Base-by-base conservation (phyloP, 2,113 vertebrate genomes). In the Litocranius walleri region DNA sequence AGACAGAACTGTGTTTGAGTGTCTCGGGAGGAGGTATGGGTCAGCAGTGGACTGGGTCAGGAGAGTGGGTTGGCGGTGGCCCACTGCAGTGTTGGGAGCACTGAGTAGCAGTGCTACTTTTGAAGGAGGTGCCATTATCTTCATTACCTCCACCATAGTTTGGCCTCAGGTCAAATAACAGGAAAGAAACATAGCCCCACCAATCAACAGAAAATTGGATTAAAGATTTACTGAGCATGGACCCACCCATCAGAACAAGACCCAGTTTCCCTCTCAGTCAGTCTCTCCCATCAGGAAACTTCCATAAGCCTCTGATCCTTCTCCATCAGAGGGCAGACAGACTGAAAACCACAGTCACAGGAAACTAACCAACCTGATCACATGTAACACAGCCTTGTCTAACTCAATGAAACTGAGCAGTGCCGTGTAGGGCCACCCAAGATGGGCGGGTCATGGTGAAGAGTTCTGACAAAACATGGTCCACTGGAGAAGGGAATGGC, bases 1-100 rank as follows among this genome's bases (percentile, higher is more conserved):
- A 71, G 67, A 71, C n/a, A 71, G 67, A 71, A 71, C 17, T 12
- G 67, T 36, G 64, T 36, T 11, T 71, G n/a, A 40, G 67, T 40
- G n/a, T 71, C 19, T 71, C 17, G 2, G 1, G 67, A 71, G 67
- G n/a, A 36, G 64, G n/a, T 71, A 6, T 0, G 67, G 67, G 67
- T 71, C 67, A 40, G 67, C 19, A 71, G 9, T 23, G n/a, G n/a
- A 36, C n/a, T 71, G 64, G 19, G 67, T 40, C 2, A 0, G n/a
- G 23, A 21, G 67, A 40, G n/a, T 40, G 19, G 10, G 67, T 23
- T 71, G 67, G 19, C 19, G 0, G 67, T 12, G 67, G 19, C n/a
- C 4, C 0, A 1, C 64, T 36, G 67, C 19, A 71, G 67, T 10
- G 1, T 12, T 23, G 67, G 17, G 9, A 19, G 2, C 17, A 11